Base-by-base conservation (phyloP, 92 coral and sea anemone species). In the Epizoanthus illoricatus region DNA sequence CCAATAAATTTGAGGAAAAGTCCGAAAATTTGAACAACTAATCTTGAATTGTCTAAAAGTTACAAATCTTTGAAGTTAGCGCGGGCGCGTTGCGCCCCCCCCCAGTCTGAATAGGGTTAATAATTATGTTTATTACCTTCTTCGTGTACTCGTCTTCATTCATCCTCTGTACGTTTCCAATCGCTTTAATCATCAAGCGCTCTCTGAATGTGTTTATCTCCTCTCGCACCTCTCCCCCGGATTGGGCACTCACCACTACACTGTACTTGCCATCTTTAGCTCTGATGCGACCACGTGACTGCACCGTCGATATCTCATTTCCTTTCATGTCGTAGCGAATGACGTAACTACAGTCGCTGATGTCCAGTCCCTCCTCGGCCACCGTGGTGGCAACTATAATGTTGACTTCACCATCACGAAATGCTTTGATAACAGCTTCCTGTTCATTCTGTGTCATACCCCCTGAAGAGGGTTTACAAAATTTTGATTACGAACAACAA, bases 281-380 rank as follows among this genome's bases (percentile, higher is more conserved):
- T 11, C 87, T 94, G 80, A 94, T 91, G 23, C 98, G 90, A 10
- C 98, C 98, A 73, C 98, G 94, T 74, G 98, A 88, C 75, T 94
- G 98, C 73, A 94, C 92, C n/a, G 82, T 84, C 60, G 97, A 92
- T 83, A 94, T 94, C 85, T 94, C 98, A 65, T 94, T 94, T 17
- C 98, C 98, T 76, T 89, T 91, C 97, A 94, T 92, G 69, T 91
- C 94, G 79, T 92, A 94, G 71, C 93, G 93, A 79, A 94, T 94
- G 90, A 86, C 98, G 89, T 86, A 94, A 55, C 87, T 90, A 79
- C 98, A 94, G 66, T 94, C 94, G 56, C 56, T 80, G 24, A 94
- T 94, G 80, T 94, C 98, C 80, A 94, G 81, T 17, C 98, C 98
- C 80, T 94, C 98, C 79, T 92, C 91, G 43, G 94, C 94, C 60